These are phyloP conservation scores for Yponomeuta cagnagella DNA, from an alignment of 2,888 invertebrate species.

Conservation along the genomic window DNA sequence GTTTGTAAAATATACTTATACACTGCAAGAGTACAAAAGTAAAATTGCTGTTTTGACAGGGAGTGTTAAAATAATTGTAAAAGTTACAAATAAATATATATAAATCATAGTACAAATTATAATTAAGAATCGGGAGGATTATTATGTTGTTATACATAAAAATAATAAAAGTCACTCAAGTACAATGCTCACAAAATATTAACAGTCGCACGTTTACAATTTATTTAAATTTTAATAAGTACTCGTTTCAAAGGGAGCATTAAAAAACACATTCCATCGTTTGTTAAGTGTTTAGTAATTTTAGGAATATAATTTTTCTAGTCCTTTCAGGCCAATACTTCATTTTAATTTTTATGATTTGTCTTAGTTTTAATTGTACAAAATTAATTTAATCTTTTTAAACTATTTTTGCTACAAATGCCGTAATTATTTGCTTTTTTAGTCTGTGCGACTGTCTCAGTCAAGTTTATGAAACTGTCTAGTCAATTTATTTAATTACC, in stretches of 20 bases:
- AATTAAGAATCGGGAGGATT: slow-evolving; percentile 57
- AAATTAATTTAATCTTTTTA: neutral
- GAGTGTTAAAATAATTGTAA: slow-evolving; percentile 10
- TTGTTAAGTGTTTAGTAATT: slow-evolving; percentile 4
- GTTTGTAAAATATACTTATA: slow-evolving; percentile 25
- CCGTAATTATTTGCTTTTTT: slow-evolving; percentile 18
- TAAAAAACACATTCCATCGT: neutral
- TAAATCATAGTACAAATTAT: slow-evolving; percentile 65
- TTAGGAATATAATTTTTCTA: slow-evolving; percentile 3
- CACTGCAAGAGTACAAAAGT: slow-evolving; percentile 1
- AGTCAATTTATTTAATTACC: slow-evolving; percentile 67
- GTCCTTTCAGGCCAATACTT: slow-evolving; percentile 13
- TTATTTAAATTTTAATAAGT: slow-evolving; percentile 17
- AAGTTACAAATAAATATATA: slow-evolving; percentile 11
- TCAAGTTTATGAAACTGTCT: slow-evolving; percentile 52
- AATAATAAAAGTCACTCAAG: slow-evolving; percentile 45
- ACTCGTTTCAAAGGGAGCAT: neutral
- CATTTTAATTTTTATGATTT: neutral
- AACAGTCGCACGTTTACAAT: slow-evolving; percentile 55
- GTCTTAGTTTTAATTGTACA: slow-evolving; percentile 5
- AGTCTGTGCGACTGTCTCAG: slow-evolving; percentile 63
- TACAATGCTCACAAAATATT: slow-evolving; percentile 49
- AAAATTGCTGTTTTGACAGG: slow-evolving; percentile 11
- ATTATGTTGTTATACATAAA: neutral
- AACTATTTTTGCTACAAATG: neutral